Conservation (phyloP, 1,140 invertebrate species). For the Coboldia fuscipes region DNA sequence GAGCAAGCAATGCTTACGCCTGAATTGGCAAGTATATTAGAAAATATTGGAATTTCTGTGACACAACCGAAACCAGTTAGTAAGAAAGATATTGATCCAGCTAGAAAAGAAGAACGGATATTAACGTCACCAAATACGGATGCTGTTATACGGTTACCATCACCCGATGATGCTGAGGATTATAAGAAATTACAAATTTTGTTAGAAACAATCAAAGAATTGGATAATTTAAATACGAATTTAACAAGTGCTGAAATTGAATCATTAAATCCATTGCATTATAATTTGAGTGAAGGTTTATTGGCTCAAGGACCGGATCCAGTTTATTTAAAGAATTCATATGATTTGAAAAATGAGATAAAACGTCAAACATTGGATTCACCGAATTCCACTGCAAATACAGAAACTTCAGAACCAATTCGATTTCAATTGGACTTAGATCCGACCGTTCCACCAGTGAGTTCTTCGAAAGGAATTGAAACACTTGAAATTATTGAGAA, state of each 20-base stretch:
- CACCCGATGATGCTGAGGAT: conserved; percentile 6
- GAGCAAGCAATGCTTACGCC: conserved; percentile 6
- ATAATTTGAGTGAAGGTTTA: conserved; percentile 11
- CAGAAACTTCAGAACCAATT: conserved; percentile 3
- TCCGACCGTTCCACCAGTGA: conserved; percentile 7
- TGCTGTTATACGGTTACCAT: conserved; percentile 3
- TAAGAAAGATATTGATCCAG: not conserved
- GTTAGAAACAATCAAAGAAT: conserved; percentile 15
- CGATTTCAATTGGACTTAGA: not conserved
- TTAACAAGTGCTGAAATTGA: conserved; percentile 15
- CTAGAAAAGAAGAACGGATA: not conserved
- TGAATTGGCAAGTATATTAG: conserved; percentile 7
- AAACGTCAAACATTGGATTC: conserved; percentile 13
- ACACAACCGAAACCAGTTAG: not conserved
- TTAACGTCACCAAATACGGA: not conserved
- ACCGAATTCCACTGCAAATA: too few relatives aligned
- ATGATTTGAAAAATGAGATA: conserved; percentile 13
- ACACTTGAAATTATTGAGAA: not conserved
- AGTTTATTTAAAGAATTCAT: conserved; percentile 8
- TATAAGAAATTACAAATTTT: conserved; percentile 16
- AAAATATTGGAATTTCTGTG: conserved; percentile 7
- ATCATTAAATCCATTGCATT: conserved; percentile 10
- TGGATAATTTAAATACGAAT: conserved; percentile 22
- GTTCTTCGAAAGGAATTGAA: not conserved
- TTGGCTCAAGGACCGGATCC: conserved; percentile 6